Conservation (phyloP, 2,113 vertebrate genomes). For the Tapirus terrestris region DNA sequence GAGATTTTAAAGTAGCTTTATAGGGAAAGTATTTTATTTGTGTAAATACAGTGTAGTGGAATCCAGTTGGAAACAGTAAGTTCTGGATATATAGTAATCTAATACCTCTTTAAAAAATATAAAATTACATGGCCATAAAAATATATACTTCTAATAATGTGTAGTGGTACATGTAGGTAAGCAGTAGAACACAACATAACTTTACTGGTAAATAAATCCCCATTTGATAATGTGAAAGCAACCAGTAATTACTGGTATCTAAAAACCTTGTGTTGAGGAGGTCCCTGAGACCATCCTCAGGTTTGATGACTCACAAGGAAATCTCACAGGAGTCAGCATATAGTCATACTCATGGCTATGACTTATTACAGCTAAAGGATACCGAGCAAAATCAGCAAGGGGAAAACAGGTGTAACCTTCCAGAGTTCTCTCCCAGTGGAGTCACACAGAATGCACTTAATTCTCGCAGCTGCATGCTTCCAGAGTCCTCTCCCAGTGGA, state of each 20-base stretch:
- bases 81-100: background rate
- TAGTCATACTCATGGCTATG: background rate
- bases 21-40: background rate
- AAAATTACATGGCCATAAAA: conserved; percentile 15
- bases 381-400: background rate
- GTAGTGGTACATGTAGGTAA: background rate
- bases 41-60: background rate
- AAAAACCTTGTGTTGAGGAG: background rate
- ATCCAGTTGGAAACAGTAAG: background rate
- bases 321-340: background rate
- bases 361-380: background rate
- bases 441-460: background rate
- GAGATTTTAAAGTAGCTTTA: conserved; percentile 2
- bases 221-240: background rate
- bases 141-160: background rate
- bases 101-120: background rate
- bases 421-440: background rate
- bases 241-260: background rate
- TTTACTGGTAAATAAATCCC: conserved; percentile 8
- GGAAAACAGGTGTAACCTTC: background rate
- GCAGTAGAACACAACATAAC: background rate
- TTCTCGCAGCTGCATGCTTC: background rate
- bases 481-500: no score
- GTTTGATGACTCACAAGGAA: conserved; percentile 32
- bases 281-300: background rate